Evolutionary conservation across 2,113 vertebrate genomes (phyloP).

Genomic region (Periophthalmus modestus): DNA sequence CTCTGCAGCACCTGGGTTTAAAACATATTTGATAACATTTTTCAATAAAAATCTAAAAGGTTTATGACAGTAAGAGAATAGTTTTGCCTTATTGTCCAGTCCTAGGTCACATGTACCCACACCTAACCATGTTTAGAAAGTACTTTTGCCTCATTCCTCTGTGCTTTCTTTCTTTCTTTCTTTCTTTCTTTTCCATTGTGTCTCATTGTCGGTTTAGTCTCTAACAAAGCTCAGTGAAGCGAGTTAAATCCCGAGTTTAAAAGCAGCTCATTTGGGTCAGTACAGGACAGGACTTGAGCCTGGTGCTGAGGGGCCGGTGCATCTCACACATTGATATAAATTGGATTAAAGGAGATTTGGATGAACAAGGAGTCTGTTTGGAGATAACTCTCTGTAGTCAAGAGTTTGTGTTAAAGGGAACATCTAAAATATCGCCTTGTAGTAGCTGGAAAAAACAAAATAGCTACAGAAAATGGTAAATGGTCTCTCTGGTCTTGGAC

Average conservation of each 20-base stretch:
- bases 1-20: too few species aligned
- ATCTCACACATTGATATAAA: neutral
- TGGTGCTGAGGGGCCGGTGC: neutral
- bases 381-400: neutral
- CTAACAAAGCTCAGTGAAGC: neutral
- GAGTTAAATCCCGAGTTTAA: neutral
- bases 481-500: too few species aligned
- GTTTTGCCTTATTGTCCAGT: too few species aligned
- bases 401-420: neutral
- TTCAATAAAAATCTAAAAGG: too few species aligned
- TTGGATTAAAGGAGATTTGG: neutral
- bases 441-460: too few species aligned
- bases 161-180: too few species aligned
- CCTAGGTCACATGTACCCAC: too few species aligned
- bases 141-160: neutral
- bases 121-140: neutral
- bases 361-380: neutral
- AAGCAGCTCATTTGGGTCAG: conserved; percentile 4
- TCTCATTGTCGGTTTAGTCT: neutral
- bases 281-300: conserved; percentile 6
- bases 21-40: too few species aligned
- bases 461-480: too few species aligned
- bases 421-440: too few species aligned
- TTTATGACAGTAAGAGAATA: too few species aligned
- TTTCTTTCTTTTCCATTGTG: neutral